These are phyloP conservation scores for Halotydeus destructor DNA, from an alignment of 1,140 invertebrate genomes.

Conservation along the genomic window DNA sequence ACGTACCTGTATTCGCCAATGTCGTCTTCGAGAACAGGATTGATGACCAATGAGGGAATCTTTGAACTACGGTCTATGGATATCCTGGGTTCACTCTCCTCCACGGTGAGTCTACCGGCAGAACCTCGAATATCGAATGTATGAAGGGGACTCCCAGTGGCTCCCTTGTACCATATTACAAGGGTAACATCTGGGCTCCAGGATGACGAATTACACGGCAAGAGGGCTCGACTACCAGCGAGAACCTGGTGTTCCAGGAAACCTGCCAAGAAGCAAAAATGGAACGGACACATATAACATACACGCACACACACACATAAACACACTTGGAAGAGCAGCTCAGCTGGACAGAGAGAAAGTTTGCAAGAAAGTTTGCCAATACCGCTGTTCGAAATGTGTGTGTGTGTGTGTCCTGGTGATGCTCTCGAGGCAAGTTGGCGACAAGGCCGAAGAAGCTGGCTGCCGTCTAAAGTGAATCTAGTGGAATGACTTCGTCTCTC, in stretches of 20 bases:
- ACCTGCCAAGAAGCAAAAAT: constrained; percentile 12
- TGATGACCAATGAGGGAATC: constrained; percentile 48
- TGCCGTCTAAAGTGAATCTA: too few relatives aligned
- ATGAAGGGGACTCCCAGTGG: constrained; percentile 23
- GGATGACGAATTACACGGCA: constrained; percentile 56
- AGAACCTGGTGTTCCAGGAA: constrained; percentile 30
- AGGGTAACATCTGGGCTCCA: constrained; percentile 43
- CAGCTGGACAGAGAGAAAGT: too few relatives aligned
- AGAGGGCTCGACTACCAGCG: constrained; percentile 42
- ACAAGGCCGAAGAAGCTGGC: too few relatives aligned
- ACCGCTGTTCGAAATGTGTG: too few relatives aligned
- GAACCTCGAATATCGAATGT: constrained; percentile 17
- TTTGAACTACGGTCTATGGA: constrained; percentile 8
- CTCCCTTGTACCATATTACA: constrained; percentile 64
- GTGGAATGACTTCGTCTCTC: too few relatives aligned
- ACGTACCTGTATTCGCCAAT: constrained; percentile 43
- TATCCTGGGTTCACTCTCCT: constrained; percentile 11
- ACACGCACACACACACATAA: too few relatives aligned
- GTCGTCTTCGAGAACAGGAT: constrained; percentile 50
- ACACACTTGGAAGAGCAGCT: too few relatives aligned
- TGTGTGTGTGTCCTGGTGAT: too few relatives aligned
- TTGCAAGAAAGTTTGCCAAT: too few relatives aligned
- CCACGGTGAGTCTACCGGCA: constrained; percentile 11
- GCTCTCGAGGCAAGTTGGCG: too few relatives aligned
- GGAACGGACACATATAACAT: too few relatives aligned